A percentile compares a stretch with the other conserved stretches of the same genome.
These are phyloP conservation scores for Saxidomus purpurata DNA, from an alignment of 1,140 invertebrate genomes.

Conservation along the genomic window DNA sequence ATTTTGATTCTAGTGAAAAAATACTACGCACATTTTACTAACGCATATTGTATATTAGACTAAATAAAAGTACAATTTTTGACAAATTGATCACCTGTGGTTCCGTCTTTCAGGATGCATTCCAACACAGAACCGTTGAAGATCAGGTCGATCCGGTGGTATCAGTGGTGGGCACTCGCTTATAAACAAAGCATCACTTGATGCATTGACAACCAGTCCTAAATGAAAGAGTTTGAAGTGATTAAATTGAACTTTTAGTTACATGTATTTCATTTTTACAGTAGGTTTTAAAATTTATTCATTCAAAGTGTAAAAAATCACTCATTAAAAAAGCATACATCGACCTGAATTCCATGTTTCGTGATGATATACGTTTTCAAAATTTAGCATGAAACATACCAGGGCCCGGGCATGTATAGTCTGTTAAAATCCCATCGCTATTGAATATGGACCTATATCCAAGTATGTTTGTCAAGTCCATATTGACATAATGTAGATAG, in stretches of 20 bases:
- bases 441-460: conserved; percentile 71
- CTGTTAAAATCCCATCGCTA: conserved; percentile 71
- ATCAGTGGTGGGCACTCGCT: not conserved
- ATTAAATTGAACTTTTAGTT: no score
- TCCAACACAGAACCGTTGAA: not conserved
- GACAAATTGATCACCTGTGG: not conserved
- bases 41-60: no score
- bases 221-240: not conserved
- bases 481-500: conserved; percentile 72
- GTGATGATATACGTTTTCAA: no score
- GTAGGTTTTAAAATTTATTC: no score
- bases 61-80: no score
- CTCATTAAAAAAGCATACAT: no score
- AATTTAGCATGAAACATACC: conserved; percentile 39
- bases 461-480: conserved; percentile 71
- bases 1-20: no score
- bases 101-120: not conserved
- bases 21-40: no score
- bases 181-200: not conserved
- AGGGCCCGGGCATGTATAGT: conserved; percentile 76
- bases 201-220: not conserved
- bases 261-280: no score
- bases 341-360: no score
- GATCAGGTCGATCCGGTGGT: not conserved
- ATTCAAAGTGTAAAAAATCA: no score